phyloP scores from a whole-genome alignment of 2,113 vertebrate species.

The Helogale parvula region DNA sequence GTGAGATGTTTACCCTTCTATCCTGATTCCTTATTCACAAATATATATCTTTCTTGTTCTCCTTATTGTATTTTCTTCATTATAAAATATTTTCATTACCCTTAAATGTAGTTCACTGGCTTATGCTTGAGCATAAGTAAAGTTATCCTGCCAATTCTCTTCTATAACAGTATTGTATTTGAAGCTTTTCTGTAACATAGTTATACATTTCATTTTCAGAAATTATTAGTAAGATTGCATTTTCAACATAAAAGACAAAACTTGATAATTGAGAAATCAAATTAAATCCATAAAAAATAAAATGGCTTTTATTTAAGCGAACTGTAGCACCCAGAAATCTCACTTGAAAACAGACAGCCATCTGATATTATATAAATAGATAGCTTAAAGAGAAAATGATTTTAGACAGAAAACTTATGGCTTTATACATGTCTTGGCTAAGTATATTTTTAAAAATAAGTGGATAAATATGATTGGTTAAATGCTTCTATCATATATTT shows the following conservation, averaged over 20 bases:
- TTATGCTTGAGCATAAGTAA: background rate
- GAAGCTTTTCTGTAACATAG: background rate
- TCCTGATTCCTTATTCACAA: background rate
- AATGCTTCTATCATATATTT: background rate
- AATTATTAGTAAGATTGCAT: background rate
- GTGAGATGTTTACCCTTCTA: background rate
- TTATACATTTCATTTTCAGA: background rate
- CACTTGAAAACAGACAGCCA: background rate
- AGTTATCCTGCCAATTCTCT: background rate
- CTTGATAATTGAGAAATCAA: background rate
- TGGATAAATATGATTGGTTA: background rate
- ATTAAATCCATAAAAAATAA: background rate
- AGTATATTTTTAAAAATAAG: background rate
- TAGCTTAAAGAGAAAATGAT: background rate
- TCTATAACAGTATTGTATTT: background rate
- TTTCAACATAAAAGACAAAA: conserved; percentile 9
- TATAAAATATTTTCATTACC: background rate
- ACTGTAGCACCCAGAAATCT: background rate
- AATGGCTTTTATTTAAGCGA: conserved; percentile 23
- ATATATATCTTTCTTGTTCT: background rate
- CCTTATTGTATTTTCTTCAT: background rate
- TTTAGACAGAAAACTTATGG: background rate
- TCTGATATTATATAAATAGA: background rate
- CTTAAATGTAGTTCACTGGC: background rate
- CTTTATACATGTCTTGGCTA: background rate